phyloP scores from a whole-genome alignment of 2,888 invertebrate species.

The Sipha maydis region DNA sequence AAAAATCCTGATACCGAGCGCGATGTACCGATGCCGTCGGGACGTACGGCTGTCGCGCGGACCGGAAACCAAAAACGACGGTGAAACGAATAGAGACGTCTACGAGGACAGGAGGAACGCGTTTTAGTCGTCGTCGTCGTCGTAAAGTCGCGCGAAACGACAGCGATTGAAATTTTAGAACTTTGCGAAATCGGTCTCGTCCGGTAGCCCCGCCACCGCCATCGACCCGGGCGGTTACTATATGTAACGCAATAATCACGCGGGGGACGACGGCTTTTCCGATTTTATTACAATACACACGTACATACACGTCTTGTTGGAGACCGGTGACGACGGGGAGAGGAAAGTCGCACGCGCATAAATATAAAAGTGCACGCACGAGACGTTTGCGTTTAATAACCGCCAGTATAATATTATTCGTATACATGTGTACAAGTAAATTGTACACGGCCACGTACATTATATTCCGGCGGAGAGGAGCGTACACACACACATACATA shows the following conservation, averaged over 20 bases:
- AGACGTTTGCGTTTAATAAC: conserved; percentile 12
- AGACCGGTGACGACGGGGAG: not conserved
- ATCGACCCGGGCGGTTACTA: not conserved
- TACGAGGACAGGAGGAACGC: too few species aligned
- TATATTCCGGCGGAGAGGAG: conserved; percentile 8
- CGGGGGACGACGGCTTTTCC: not conserved
- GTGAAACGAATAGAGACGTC: too few species aligned
- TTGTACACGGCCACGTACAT: not conserved
- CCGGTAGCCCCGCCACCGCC: not conserved
- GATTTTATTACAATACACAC: conserved; percentile 31
- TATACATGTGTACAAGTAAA: not conserved
- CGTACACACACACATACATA: too few species aligned
- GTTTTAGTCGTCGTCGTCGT: not conserved
- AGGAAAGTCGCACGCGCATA: not conserved
- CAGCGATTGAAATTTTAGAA: conserved; percentile 15
- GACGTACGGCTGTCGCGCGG: not conserved
- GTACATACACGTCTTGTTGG: not conserved
- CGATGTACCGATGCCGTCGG: too few species aligned
- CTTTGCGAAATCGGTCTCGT: conserved; percentile 21
- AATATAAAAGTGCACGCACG: not conserved
- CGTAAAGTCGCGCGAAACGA: conserved; percentile 15
- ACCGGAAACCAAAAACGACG: too few species aligned
- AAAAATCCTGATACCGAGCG: too few species aligned
- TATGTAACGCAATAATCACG: not conserved
- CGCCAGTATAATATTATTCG: conserved; percentile 25